Conservation (phyloP, 1,140 invertebrate genomes). For the Drosophila equinoxialis region DNA sequence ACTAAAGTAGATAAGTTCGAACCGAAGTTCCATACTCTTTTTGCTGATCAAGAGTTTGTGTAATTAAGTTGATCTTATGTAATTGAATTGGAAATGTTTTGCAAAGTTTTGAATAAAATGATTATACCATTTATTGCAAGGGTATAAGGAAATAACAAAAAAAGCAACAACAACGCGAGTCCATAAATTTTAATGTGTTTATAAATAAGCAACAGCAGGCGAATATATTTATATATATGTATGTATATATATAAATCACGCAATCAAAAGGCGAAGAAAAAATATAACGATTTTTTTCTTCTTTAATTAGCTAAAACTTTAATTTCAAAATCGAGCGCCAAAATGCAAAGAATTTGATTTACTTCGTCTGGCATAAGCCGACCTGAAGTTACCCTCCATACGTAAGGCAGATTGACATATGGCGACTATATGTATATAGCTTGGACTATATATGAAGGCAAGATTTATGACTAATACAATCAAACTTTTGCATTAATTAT, state of each 20-base stretch:
- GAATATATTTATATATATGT: slow-evolving; percentile 25
- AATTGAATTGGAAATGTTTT: no score
- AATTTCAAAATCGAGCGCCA: slow-evolving; percentile 10
- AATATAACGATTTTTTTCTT: slow-evolving; percentile 6
- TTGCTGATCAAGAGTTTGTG: no score
- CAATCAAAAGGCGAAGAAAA: slow-evolving; percentile 43
- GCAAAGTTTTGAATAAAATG: no score
- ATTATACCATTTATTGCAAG: no score
- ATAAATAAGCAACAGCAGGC: slow-evolving; percentile 66
- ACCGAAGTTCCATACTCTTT: no score
- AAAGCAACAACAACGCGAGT: slow-evolving; percentile 6
- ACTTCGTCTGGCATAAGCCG: slow-evolving; percentile 6
- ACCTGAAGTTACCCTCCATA: background rate
- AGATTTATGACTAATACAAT: no score
- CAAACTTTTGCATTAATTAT: no score
- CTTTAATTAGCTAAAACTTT: slow-evolving; percentile 26
- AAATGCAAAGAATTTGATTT: slow-evolving; percentile 18
- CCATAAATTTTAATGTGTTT: slow-evolving; percentile 78
- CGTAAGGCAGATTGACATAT: background rate
- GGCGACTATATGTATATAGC: no score
- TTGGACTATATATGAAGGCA: no score
- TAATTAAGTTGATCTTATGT: no score
- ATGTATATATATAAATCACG: slow-evolving; percentile 53
- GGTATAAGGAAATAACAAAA: no score
- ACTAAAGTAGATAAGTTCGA: no score